Base-by-base conservation (phyloP, 2,888 invertebrate genomes). In the Halictus ligatus region DNA sequence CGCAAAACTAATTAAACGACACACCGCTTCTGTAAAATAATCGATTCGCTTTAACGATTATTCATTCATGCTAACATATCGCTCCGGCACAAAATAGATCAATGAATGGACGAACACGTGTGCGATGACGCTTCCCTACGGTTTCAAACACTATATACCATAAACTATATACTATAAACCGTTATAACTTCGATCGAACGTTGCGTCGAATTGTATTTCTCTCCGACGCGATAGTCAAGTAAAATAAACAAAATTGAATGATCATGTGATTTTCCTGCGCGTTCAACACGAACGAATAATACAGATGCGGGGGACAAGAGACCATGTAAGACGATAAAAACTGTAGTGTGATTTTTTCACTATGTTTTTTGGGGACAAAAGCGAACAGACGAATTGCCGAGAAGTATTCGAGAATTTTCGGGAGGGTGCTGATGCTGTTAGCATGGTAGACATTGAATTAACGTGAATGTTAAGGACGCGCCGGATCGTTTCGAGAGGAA, bases 391-490 rank as follows among this genome's bases (percentile, higher is more conserved):
- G 50, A 18, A 13, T 50, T 50, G 7, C 1, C 5, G 15, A 21
- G 50, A 50, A 50, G 8, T 21, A 5, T 10, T 64, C 64, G 25
- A 29, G 10, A 13, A 35, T 35, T 64, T 64, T 4, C 29, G 29
- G 29, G 8, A 60, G 21, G 58, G 12, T 25, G 58, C 8, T 7
- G 58, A 60, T 60, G n/a, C 5, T 25, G 8, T 15, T 15, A 35
- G 64, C 15, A 8, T 35, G 18, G 5, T 29, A 29, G 7, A 21
- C 35, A 1, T 2, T 18, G 67, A 13, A 60, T 67, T 18, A 29
- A 40, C 43, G 50, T 40, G 84, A 84, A 74, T 69, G 84, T 83
- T 75, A 75, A 71, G 78, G 84, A 78, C 84, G 69, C 83, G 83
- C 58, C 43, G 35, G 48, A 83, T 58, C 69, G 48, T 48, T 54